Evolutionary conservation across 2,888 invertebrate genomes (phyloP).

Genomic region (Monoplex corrugatus): DNA sequence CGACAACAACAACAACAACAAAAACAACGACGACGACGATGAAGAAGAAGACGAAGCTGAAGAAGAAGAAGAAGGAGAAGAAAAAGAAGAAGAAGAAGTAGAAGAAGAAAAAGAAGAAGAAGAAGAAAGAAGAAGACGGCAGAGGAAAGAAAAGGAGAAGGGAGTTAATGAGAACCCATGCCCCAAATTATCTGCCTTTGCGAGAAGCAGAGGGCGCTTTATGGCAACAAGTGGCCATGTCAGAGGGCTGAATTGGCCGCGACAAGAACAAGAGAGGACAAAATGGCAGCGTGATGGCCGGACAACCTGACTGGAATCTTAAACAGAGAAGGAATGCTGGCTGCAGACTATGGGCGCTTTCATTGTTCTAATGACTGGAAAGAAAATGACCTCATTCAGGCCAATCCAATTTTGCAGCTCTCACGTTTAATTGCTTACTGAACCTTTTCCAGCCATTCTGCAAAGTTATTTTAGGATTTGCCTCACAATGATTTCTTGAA

Average conservation of each 20-base stretch:
- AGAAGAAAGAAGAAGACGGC: not conserved
- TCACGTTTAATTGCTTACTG: conserved; percentile 45
- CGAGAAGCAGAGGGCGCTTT: not conserved
- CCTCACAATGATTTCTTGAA: not conserved
- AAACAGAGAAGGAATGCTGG: conserved; percentile 2
- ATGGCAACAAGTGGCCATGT: conserved; percentile 32
- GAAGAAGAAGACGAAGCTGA: no score
- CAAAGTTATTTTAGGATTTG: not conserved
- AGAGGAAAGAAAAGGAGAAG: not conserved
- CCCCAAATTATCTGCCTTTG: not conserved
- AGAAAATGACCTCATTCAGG: conserved; percentile 37
- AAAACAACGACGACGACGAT: no score
- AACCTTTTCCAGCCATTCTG: not conserved
- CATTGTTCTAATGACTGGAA: conserved; percentile 7
- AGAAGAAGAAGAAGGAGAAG: no score
- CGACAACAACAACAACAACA: no score
- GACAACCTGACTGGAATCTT: not conserved
- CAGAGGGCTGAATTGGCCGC: not conserved
- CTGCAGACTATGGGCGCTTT: not conserved
- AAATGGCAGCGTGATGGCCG: not conserved
- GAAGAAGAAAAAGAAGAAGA: no score
- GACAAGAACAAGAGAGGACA: conserved; percentile 16
- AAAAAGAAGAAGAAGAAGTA: no score
- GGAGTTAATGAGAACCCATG: not conserved
- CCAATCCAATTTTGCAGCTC: conserved; percentile 40